Evolutionary conservation across 2,113 vertebrate species (phyloP), one percentile per base, ranked within the genome.

Genomic region (Microtus montanus): DNA sequence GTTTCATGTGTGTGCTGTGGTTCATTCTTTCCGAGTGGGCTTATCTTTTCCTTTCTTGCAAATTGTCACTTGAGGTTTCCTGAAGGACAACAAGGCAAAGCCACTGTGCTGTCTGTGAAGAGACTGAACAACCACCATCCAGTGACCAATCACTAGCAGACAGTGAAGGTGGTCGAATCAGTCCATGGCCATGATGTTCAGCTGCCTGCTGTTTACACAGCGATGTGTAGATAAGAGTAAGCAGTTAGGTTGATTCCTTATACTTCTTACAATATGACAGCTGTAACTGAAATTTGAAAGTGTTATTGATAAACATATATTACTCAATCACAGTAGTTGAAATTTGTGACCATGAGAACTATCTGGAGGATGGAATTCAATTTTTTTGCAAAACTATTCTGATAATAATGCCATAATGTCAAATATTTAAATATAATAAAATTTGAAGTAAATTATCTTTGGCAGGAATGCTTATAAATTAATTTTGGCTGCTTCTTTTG

Each of bases 401-500:
- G 75, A 41, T 15, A 30, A 8, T 19, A 24, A 74, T 83, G 9
- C 3, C 22, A 17, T 83, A 35, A 63, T 35, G 13, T 71, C 38
- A 87, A 87, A 74, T 44, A 70, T 58, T 66, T 87, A 83, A 71
- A 83, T 75, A 58, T 33, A 79, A 79, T 92, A 24, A 83, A 95
- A 86, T 20, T 68, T 75, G 47, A 90, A 84, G 64, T 41, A 84
- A 94, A 79, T 74, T 33, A 47, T 87, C 44, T 17, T 28, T 73
- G 19, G 9, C 14, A 54, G 10, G 3, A 33, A 66, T 91, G 1
- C 10, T 87, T 73, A 78, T 79, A 8, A 47, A 87, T 93, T 93
- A 82, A 86, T 87, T 24, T 91, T 87, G 35, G 19, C 87, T 74
- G 38, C 24, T 58, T 5, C 11, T 3, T 66, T 83, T 30, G 19